phyloP scores from a whole-genome alignment of 2,113 vertebrate species.

The Cyrtonyx montezumae region DNA sequence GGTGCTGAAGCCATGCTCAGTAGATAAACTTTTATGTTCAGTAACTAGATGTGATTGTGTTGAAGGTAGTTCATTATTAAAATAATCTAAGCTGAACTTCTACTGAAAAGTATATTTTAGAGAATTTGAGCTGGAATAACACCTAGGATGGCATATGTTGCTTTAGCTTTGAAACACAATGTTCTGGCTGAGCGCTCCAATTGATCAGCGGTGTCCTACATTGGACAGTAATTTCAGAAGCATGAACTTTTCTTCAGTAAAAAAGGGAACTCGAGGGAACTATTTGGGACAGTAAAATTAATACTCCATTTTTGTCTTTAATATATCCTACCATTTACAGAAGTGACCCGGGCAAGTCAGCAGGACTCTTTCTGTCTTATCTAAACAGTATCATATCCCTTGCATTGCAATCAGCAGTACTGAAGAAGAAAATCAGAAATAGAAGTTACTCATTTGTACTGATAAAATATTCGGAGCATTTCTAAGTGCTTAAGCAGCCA shows the following conservation, averaged over 20 bases:
- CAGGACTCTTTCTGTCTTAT: background rate
- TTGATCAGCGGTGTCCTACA: background rate
- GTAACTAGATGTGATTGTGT: background rate
- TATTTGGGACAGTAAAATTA: background rate
- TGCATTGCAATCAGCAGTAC: background rate
- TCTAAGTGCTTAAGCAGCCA: slow-evolving; percentile 65
- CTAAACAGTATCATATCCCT: background rate
- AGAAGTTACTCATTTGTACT: background rate
- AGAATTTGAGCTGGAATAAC: background rate
- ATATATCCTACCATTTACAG: background rate
- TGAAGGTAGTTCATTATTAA: background rate
- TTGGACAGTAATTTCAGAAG: background rate
- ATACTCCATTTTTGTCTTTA: background rate
- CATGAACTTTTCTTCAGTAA: background rate
- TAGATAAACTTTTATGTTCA: background rate
- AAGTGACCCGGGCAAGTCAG: background rate
- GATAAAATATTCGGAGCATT: slow-evolving; percentile 28
- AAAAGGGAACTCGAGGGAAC: background rate
- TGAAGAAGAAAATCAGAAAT: background rate
- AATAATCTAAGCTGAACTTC: background rate
- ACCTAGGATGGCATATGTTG: background rate
- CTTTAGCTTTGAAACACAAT: background rate
- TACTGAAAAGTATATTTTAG: background rate
- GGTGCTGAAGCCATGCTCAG: background rate
- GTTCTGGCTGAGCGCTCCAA: background rate